These are phyloP conservation scores for Agrochola lota DNA, from an alignment of 2,888 invertebrate species.

Conservation along the genomic window DNA sequence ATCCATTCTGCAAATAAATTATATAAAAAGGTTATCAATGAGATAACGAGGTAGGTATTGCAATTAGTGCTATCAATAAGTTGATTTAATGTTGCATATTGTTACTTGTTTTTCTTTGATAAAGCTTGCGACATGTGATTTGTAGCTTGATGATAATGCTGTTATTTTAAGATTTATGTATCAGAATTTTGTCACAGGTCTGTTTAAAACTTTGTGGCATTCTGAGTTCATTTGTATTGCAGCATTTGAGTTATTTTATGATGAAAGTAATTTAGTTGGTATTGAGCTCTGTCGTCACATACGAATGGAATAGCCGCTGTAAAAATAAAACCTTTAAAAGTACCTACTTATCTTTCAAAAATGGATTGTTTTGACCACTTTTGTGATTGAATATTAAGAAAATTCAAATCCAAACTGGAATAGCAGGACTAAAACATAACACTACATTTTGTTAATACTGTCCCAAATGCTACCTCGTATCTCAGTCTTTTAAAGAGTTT, in stretches of 20 bases:
- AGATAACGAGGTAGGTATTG: conserved; percentile 37
- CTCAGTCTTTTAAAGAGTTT: not conserved
- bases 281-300: not conserved
- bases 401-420: not conserved
- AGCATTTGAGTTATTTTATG: not conserved
- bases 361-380: not conserved
- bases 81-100: conserved; percentile 29
- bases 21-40: conserved; percentile 36
- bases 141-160: conserved; percentile 17
- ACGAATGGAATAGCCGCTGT: not conserved
- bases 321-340: not conserved
- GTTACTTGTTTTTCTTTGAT: conserved; percentile 39
- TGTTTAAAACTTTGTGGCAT: not conserved
- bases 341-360: not conserved
- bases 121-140: conserved; percentile 17
- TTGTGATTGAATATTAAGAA: not conserved
- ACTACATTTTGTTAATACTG: not conserved
- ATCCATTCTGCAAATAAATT: conserved; percentile 77
- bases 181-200: not conserved
- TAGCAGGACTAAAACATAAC: not conserved
- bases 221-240: not conserved
- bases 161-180: not conserved
- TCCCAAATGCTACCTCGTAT: not conserved
- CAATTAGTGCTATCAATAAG: conserved; percentile 43
- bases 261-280: not conserved